Evolutionary conservation across 2,113 vertebrate genomes (phyloP), one percentile per base, ranked within the genome.

Genomic region (Nanger granti): DNA sequence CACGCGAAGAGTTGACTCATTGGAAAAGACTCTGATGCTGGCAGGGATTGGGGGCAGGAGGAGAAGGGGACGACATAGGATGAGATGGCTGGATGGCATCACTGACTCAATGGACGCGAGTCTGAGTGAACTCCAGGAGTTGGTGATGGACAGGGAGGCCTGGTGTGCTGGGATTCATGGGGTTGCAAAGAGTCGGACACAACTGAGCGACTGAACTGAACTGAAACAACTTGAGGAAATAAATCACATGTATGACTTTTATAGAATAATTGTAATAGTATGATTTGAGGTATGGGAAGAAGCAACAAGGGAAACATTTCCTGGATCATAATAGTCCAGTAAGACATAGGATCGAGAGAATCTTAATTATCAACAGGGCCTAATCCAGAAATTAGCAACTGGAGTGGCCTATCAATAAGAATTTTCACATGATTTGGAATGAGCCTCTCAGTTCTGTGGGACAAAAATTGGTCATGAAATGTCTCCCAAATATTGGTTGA

Each of bases 71-170:
- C 0, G 22, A 24, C 55, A 0, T 3, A 59, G 22, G 57, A 59
- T 24, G 57, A 59, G 57, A 59, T 59, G 57, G 57, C 57, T 59
- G 57, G 57, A 59, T 24, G 57, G 57, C 22, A 59, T 59, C 57
- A 59, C 3, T 1, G 57, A 57, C 20, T 59, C 8, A 0, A 59
- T 59, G 57, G 22, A 9, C 0, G 8, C 24, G 22, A 24, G 0
- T 59, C 22, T 59, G 57, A 59, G 57, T 59, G 22, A 59, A 59
- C 22, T 24, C 22, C 18, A 0, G 57, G 8, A 59, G 3, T 24
- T 59, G 22, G 57, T 24, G 57, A 59, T 24, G 57, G 22, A 24
- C 57, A 59, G 22, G 57, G 57, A 24, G 8, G 22, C 57, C 8
- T 59, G 55, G 55, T 1, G 2, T 9, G 55, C 55, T 57, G 55